These are phyloP conservation scores for Thera britannica DNA, from an alignment of 2,888 invertebrate species.

Conservation along the genomic window DNA sequence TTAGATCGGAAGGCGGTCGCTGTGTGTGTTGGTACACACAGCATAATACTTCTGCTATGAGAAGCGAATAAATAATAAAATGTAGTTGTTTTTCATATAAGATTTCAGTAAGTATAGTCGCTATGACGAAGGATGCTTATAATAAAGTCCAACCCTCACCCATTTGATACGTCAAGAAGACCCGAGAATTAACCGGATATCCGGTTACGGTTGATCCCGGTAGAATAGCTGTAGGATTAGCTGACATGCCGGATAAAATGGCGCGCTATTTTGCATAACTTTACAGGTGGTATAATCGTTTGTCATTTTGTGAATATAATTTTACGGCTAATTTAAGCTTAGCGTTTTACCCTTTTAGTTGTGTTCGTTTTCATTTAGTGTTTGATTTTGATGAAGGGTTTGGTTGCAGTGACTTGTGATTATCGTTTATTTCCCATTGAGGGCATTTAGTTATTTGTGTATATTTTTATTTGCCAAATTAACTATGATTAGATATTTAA, in stretches of 20 bases:
- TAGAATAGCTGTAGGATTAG: conserved; percentile 50
- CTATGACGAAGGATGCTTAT: conserved; percentile 1
- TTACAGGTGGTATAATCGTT: conserved; percentile 44
- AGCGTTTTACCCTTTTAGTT: background rate
- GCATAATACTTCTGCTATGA: background rate
- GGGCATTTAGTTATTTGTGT: too few species aligned
- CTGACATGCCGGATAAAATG: conserved; percentile 57
- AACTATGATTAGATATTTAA: too few species aligned
- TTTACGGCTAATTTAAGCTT: conserved; percentile 32
- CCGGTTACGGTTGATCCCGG: conserved; percentile 39
- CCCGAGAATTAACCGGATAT: conserved; percentile 37
- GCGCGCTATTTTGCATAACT: conserved; percentile 56
- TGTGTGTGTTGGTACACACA: too few species aligned
- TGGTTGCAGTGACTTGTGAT: background rate
- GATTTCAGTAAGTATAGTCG: background rate
- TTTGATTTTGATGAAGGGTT: background rate
- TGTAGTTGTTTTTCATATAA: background rate
- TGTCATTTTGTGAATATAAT: conserved; percentile 46
- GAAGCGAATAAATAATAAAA: background rate
- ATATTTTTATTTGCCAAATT: too few species aligned
- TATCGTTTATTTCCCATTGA: too few species aligned
- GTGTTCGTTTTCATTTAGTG: background rate
- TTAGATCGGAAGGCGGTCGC: too few species aligned
- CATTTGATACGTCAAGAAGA: conserved; percentile 38
- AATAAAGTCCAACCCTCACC: conserved; percentile 4